Evolutionary conservation across 2,888 invertebrate species (phyloP).

Genomic region (Rhagonycha fulva): DNA sequence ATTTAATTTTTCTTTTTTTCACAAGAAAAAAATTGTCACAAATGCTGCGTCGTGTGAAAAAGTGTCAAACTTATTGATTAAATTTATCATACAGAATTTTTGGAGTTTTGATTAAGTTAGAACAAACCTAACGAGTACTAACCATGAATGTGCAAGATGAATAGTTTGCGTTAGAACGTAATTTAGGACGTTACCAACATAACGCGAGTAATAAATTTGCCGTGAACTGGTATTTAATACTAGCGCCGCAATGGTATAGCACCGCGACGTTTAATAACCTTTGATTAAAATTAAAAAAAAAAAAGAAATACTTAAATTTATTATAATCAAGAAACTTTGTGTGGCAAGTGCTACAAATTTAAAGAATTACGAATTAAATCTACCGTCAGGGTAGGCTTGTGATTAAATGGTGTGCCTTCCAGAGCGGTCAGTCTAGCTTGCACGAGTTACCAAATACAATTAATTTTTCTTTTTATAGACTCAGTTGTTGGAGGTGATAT

Average conservation of each 20-base stretch:
- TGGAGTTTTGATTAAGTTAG: background rate
- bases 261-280: background rate
- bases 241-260: constrained; percentile 13
- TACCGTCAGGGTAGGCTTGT: background rate
- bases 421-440: background rate
- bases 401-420: background rate
- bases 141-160: constrained; percentile 15
- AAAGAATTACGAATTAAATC: background rate
- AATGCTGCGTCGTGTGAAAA: background rate
- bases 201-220: constrained; percentile 32
- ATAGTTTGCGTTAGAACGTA: constrained; percentile 19
- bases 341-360: too few species aligned
- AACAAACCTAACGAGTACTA: constrained; percentile 9
- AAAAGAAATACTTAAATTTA: background rate
- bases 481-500: constrained; percentile 17
- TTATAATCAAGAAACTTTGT: background rate
- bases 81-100: background rate
- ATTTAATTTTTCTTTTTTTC: background rate
- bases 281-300: background rate
- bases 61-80: background rate
- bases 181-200: constrained; percentile 27
- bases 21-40: background rate
- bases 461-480: background rate
- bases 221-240: constrained; percentile 32
- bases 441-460: background rate